A percentile compares a stretch with the other conserved stretches of the same genome.
phyloP scores from a whole-genome alignment of 2,797 vertebrate genomes.

The Myoxocephalus aenaeus region DNA sequence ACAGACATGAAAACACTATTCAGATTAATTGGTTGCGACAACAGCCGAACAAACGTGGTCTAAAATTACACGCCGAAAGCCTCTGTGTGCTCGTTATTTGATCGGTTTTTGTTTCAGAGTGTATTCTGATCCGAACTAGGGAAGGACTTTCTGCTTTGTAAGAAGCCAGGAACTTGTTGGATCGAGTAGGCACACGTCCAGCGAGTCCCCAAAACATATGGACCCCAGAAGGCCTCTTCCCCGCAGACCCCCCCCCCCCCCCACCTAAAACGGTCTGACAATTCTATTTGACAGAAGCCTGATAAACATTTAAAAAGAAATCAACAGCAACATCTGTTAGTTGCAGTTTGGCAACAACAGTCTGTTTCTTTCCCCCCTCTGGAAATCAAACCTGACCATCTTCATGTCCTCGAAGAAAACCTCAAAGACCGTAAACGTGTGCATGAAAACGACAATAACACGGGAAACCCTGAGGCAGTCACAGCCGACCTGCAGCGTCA shows the following conservation, averaged over 20 bases:
- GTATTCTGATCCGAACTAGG: constrained; percentile 20
- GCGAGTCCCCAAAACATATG: constrained; percentile 14
- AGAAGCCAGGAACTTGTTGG: constrained; percentile 8
- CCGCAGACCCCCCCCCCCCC: background rate
- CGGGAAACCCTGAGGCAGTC: constrained; percentile 9
- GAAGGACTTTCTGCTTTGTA: background rate
- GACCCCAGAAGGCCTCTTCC: constrained; percentile 25
- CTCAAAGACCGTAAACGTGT: constrained; percentile 20
- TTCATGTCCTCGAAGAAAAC: constrained; percentile 39
- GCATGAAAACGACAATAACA: constrained; percentile 47
- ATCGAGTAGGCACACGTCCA: background rate
- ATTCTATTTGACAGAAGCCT: constrained; percentile 25
- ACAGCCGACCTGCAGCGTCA: constrained; percentile 45
- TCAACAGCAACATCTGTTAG: constrained; percentile 51
- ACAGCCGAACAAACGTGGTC: constrained; percentile 3
- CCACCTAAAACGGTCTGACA: background rate
- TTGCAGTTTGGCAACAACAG: constrained; percentile 22
- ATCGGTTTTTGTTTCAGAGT: constrained; percentile 35
- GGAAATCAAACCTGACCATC: constrained; percentile 9
- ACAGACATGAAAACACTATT: constrained; percentile 11
- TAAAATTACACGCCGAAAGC: background rate
- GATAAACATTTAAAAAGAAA: background rate
- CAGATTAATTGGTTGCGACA: constrained; percentile 3
- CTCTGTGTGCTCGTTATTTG: background rate
- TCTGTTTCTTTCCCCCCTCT: constrained; percentile 31